Evolutionary conservation across 2,888 invertebrate genomes (phyloP), one percentile per base, ranked within the genome.

Genomic region (Mimachlamys varia): DNA sequence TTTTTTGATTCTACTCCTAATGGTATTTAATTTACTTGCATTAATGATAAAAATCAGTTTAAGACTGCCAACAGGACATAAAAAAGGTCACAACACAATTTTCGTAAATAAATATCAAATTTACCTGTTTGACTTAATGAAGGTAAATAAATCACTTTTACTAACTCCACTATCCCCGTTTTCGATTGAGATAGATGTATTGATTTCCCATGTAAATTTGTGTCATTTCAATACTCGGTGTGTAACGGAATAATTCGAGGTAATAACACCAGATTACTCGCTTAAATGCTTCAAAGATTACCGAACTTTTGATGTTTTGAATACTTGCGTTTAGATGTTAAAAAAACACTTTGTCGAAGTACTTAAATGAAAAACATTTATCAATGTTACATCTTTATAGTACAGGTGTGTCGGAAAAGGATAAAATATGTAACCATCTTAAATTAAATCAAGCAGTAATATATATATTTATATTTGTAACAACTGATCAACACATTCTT

Each of bases 271-370:
- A 33, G 76, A 76, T 76, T 76, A 76, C 33, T 76, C 33, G 76
- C 76, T 76, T 76, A 76, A 76, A 76, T 76, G 76, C 76, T 76
- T 76, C 33, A 17, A 76, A 76, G 76, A 76, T 76, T 76, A 76
- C 76, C 27, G 76, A 76, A 76, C 76, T 27, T 76, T 76, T 76
- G 76, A 76, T 76, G 76, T 76, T 33, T 76, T 76, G 76, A 76
- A 76, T 76, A 76, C 27, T 76, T 27, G 76, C 27, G 76, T 76
- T 76, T 76, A 76, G 33, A 33, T 33, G 10, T 58, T n/a, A n/a
- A 22, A 22, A 33, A 76, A 76, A 76, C 76, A 76, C 76, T 76
- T 76, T 76, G 33, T 33, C 76, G 19, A 15, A 76, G 76, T 76
- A 76, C 76, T 76, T 76, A 76, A 76, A 33, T 76, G 22, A 22